Conservation (phyloP, 2,888 invertebrate species). For the Magallana nippona region DNA sequence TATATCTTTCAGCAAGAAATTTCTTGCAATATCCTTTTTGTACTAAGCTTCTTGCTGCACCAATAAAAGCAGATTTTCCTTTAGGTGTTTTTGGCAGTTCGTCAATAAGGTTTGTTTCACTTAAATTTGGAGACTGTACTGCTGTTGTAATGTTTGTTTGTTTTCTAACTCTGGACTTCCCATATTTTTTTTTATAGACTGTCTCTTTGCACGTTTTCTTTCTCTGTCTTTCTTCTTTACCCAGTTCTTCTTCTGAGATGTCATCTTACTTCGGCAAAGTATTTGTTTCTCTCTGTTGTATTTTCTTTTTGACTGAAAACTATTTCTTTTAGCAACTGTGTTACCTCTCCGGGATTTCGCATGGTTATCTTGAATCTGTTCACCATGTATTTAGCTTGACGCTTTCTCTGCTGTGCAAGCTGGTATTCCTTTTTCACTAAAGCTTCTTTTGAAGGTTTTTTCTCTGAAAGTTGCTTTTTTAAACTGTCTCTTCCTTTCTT, state of each 20-base stretch:
- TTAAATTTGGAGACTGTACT: neutral
- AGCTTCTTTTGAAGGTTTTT: slow-evolving; percentile 8
- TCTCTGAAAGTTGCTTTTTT: slow-evolving; percentile 14
- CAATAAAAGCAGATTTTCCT: slow-evolving; percentile 20
- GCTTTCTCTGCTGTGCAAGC: slow-evolving; percentile 2
- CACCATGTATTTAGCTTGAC: slow-evolving; percentile 28
- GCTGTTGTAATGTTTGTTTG: neutral
- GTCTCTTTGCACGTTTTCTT: slow-evolving; percentile 46
- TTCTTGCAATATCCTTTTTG: slow-evolving; percentile 11
- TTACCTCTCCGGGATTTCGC: neutral
- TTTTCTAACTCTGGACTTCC: neutral
- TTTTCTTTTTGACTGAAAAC: slow-evolving; percentile 44
- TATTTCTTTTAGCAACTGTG: slow-evolving; percentile 43
- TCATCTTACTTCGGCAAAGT: slow-evolving; percentile 41
- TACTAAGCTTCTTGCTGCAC: neutral
- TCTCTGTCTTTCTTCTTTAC: slow-evolving; percentile 52
- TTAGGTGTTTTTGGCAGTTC: slow-evolving; percentile 3
- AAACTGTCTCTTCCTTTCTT: slow-evolving; percentile 8
- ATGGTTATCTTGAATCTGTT: neutral
- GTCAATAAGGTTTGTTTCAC: slow-evolving; percentile 36
- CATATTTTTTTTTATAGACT: neutral
- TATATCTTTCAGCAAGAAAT: neutral
- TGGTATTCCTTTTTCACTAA: slow-evolving; percentile 16
- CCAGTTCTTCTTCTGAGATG: slow-evolving; percentile 50
- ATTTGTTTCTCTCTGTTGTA: slow-evolving; percentile 49